Base-by-base conservation (phyloP, 2,888 invertebrate genomes). In the Ramazzottius varieornatus region DNA sequence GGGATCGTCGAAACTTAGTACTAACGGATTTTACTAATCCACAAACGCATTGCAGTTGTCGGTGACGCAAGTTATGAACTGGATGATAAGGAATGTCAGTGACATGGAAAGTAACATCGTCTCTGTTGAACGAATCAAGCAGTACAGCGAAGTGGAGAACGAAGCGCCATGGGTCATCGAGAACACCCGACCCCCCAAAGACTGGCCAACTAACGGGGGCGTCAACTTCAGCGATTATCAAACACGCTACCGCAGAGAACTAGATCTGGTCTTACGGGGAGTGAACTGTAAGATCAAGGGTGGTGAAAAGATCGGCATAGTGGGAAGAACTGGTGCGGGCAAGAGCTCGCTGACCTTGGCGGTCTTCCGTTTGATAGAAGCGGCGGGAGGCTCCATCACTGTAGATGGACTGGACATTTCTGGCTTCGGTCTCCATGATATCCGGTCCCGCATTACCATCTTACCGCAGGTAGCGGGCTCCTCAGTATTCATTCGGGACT, bases 71-170 rank as follows among this genome's bases (percentile, higher is more conserved):
- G 76, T 75, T 0, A 70, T 81, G 64, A 80, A 79, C 71, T 79
- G 78, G 78, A 72, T 80, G 71, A 80, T 81, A 32, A 70, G 80
- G 32, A 79, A 79, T 77, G 78, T 77, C 1, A 76, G 78, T 67
- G 80, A 81, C 67, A 72, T 81, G 65, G 81, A 81, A 72, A 79
- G 79, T 1, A 80, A 80, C 71, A 78, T 80, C 68, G 79, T 80
- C n/a, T 76, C 80, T 32, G 79, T 80, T 40, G 80, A 80, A 71
- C 72, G 80, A 69, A 74, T 80, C 46, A 77, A 78, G 69, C 80
- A 80, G 69, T 80, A 79, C 71, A 71, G 75, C 2, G 75, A 76
- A 67, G 73, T 74, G 1, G 72, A 72, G 0, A 73, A 54, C 29
- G 70, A 74, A 73, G 73, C 73, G n/a, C 70, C 70, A 0, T 73